These are phyloP conservation scores for Apis florea DNA, from an alignment of 1,140 invertebrate species.

Conservation along the genomic window DNA sequence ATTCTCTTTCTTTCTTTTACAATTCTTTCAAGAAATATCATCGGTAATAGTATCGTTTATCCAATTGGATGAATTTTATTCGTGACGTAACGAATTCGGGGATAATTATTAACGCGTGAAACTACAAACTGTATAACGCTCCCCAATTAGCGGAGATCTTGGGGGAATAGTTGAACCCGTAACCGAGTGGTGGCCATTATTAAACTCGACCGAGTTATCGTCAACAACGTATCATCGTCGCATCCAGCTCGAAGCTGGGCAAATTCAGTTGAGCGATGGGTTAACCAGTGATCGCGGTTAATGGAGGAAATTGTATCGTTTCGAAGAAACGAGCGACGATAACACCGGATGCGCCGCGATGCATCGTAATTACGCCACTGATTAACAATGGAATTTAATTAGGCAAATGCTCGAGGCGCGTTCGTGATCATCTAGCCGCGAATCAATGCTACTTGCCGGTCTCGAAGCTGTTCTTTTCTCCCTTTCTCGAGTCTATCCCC, in stretches of 20 bases:
- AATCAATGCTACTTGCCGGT: not conserved
- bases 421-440: slow-evolving; percentile 9
- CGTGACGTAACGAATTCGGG: too few relatives aligned
- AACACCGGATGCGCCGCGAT: not conserved
- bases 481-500: not conserved
- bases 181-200: too few relatives aligned
- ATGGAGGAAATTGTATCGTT: not conserved
- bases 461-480: not conserved
- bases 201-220: not conserved
- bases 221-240: not conserved
- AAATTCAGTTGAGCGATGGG: not conserved
- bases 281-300: slow-evolving; percentile 13
- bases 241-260: not conserved
- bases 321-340: not conserved
- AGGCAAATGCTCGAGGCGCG: not conserved
- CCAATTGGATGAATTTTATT: too few relatives aligned
- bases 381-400: slow-evolving; percentile 40
- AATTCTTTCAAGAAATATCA: too few relatives aligned
- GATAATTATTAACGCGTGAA: too few relatives aligned
- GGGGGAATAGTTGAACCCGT: not conserved
- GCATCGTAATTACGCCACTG: slow-evolving; percentile 19
- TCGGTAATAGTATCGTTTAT: too few relatives aligned
- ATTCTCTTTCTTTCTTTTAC: too few relatives aligned
- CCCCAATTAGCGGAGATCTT: too few relatives aligned
- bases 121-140: too few relatives aligned